phyloP scores from a whole-genome alignment of 2,888 invertebrate genomes.

The Strigamia transsilvanica region DNA sequence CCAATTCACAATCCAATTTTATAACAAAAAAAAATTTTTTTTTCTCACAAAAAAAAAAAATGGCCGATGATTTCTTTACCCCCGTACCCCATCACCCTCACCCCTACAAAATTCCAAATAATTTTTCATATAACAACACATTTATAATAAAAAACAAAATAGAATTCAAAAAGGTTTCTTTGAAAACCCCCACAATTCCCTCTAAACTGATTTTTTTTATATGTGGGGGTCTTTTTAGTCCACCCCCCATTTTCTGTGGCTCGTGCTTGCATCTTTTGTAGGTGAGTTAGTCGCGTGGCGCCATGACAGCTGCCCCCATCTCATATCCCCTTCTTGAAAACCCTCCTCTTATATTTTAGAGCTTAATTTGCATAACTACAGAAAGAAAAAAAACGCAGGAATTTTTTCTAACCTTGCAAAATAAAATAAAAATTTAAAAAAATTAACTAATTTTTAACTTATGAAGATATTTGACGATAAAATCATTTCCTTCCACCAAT shows the following conservation, averaged over 20 bases:
- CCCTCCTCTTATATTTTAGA: not conserved
- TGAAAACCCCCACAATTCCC: conserved; percentile 11
- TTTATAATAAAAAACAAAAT: not conserved
- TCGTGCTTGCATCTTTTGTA: conserved; percentile 44
- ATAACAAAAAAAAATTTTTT: too few species aligned
- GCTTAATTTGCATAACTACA: conserved; percentile 29
- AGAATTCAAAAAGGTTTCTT: not conserved
- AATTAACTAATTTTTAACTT: not conserved
- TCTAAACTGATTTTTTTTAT: conserved; percentile 11
- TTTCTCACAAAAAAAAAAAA: not conserved
- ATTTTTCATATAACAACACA: too few species aligned
- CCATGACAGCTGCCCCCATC: conserved; percentile 49
- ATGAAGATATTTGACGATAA: not conserved
- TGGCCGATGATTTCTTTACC: not conserved
- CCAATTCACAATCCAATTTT: too few species aligned
- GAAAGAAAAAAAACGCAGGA: not conserved
- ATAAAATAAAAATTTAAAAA: too few species aligned
- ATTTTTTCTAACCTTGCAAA: not conserved
- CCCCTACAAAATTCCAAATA: too few species aligned
- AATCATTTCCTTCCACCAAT: not conserved
- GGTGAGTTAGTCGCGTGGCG: conserved; percentile 48
- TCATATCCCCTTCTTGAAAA: conserved; percentile 33
- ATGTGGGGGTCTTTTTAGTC: conserved; percentile 18
- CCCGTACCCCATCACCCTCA: too few species aligned
- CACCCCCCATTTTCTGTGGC: conserved; percentile 36